Evolutionary conservation across 2,888 invertebrate species (phyloP).

Genomic region (Slavum lentiscoides): DNA sequence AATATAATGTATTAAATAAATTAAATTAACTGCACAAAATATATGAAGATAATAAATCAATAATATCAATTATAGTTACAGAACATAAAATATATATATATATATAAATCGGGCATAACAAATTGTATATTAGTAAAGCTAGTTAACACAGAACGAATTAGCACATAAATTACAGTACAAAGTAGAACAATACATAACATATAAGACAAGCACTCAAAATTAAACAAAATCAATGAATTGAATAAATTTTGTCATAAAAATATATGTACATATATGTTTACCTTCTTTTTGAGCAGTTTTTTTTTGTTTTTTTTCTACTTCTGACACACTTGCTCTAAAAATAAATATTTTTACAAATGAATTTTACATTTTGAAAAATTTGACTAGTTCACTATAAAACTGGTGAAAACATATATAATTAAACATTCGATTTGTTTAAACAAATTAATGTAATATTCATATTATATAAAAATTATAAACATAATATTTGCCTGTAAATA

Average conservation of each 20-base stretch:
- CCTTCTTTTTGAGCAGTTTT: constrained; percentile 56
- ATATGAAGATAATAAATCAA: background rate
- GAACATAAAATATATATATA: too few relatives aligned
- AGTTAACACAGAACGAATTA: background rate
- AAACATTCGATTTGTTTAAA: too few relatives aligned
- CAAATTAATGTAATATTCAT: too few relatives aligned
- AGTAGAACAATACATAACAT: background rate
- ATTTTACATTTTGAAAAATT: background rate
- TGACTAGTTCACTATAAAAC: background rate
- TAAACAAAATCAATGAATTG: background rate
- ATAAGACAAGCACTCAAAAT: background rate
- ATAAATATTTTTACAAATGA: background rate
- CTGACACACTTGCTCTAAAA: constrained; percentile 57
- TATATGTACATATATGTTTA: constrained; percentile 44
- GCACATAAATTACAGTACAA: background rate
- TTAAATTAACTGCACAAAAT: background rate
- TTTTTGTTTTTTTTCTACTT: constrained; percentile 55
- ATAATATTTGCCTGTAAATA: too few relatives aligned
- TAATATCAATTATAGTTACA: background rate
- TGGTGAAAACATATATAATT: too few relatives aligned
- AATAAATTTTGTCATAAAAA: constrained; percentile 4
- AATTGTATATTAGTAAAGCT: background rate
- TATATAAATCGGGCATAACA: too few relatives aligned
- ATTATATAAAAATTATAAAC: too few relatives aligned
- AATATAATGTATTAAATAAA: background rate